phyloP scores from a whole-genome alignment of 2,113 vertebrate genomes.

The Penelope pileata region DNA sequence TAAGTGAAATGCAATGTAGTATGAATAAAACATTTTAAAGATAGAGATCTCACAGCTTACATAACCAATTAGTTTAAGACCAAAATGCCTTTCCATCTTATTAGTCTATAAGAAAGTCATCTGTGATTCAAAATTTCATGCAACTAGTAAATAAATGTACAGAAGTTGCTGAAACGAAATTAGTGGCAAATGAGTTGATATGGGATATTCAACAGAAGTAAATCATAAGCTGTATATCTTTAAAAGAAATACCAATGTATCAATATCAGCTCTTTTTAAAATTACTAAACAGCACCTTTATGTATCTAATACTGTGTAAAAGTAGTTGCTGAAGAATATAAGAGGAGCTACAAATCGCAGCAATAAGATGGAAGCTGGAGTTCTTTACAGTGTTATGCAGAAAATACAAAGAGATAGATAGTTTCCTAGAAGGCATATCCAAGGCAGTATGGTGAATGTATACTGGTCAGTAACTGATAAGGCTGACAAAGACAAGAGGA shows the following conservation, averaged over 20 bases:
- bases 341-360: not conserved
- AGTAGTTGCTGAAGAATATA: not conserved
- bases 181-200: not conserved
- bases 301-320: not conserved
- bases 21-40: not conserved
- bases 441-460: not conserved
- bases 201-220: not conserved
- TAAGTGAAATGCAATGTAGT: not conserved
- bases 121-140: not conserved
- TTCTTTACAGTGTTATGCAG: not conserved
- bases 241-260: not conserved
- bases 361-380: not conserved
- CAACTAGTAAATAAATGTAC: not conserved
- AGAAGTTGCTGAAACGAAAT: not conserved
- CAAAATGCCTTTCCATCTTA: not conserved
- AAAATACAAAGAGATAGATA: not conserved
- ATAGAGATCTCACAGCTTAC: accelerated
- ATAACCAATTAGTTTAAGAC: not conserved
- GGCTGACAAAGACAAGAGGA: not conserved
- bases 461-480: not conserved
- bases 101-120: not conserved
- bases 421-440: not conserved
- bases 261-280: not conserved
- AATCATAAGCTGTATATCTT: not conserved
- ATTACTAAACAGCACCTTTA: not conserved